Evolutionary conservation across 2,797 vertebrate genomes (phyloP), one percentile per base, ranked within the genome.

Genomic region (Gallinago stenura): DNA sequence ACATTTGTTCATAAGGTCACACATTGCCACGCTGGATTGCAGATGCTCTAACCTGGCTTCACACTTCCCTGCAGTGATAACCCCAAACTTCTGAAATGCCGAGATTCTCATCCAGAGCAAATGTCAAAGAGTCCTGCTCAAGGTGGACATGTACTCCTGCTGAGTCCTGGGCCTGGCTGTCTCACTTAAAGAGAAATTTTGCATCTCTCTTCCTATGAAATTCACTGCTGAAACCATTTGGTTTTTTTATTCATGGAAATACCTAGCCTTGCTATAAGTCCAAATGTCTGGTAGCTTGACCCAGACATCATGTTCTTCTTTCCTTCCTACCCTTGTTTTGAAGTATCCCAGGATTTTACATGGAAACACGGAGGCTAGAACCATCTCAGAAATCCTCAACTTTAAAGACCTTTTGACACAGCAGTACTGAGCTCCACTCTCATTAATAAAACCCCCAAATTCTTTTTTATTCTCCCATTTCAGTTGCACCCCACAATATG

Each of bases 41-140:
- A 66, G 61, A 16, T 3, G 1, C 12, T 37, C 26, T 2, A 2
- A 48, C 14, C 60, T 39, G 20, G 12, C 37, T 53, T 60, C 51
- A 17, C 25, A 2, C 10, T 50, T 45, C 33, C 12, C 35, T 10
- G 18, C 56, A 58, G 60, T 0, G 0, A 31, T 14, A 77, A 53
- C 9, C 15, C n/a, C 25, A 35, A 28, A 56, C 2, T 39, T 79
- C 18, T 46, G 57, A 48, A 77, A 50, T 1, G 4, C 22, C 48
- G 64, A 31, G 15, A 53, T n/a, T 33, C 31, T 50, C 6, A 16
- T 9, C 28, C 68, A 75, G 8, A 64, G 37, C 5, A 60, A 77
- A 21, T 0, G 0, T 30, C 24, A 66, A 43, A 48, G 61, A 48
- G 33, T 6, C 19, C 19, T 56, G 7, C 30, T 70, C 0, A 0